Conservation (phyloP, 1,140 invertebrate genomes). For the Micrasema minimum region DNA sequence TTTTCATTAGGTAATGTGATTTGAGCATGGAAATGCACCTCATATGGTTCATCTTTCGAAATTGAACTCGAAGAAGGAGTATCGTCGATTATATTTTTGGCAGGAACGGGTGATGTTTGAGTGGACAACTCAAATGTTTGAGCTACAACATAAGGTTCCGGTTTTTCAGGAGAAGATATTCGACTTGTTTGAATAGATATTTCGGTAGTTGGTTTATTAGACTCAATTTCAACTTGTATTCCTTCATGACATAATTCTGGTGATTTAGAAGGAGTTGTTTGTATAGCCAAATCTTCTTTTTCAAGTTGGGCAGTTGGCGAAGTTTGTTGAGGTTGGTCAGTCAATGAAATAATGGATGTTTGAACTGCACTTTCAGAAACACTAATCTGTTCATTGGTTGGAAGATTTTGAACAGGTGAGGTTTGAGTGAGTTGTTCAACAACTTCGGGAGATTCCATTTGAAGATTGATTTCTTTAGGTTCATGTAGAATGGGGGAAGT, state of each 20-base stretch:
- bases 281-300: conserved; percentile 58
- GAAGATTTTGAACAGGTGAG: conserved; percentile 50
- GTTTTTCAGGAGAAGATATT: conserved; percentile 43
- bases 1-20: conserved; percentile 69
- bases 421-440: conserved; percentile 61
- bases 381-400: conserved; percentile 54
- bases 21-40: conserved; percentile 71
- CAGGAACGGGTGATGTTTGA: conserved; percentile 62
- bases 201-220: conserved; percentile 54
- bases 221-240: conserved; percentile 53
- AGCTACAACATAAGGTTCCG: conserved; percentile 50
- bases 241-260: conserved; percentile 45
- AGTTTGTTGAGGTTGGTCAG: conserved; percentile 61
- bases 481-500: conserved; percentile 59
- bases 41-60: conserved; percentile 71
- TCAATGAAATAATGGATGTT: conserved; percentile 59
- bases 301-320: conserved; percentile 58
- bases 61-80: conserved; percentile 58
- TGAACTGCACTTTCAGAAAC: conserved; percentile 66
- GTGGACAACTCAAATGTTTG: conserved; percentile 59
- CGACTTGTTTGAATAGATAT: conserved; percentile 51
- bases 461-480: conserved; percentile 60
- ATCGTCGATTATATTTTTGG: conserved; percentile 54
- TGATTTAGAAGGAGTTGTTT: conserved; percentile 56
- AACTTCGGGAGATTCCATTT: conserved; percentile 63